Base-by-base conservation (phyloP, 2,113 vertebrate species). In the Leucosticte australis region DNA sequence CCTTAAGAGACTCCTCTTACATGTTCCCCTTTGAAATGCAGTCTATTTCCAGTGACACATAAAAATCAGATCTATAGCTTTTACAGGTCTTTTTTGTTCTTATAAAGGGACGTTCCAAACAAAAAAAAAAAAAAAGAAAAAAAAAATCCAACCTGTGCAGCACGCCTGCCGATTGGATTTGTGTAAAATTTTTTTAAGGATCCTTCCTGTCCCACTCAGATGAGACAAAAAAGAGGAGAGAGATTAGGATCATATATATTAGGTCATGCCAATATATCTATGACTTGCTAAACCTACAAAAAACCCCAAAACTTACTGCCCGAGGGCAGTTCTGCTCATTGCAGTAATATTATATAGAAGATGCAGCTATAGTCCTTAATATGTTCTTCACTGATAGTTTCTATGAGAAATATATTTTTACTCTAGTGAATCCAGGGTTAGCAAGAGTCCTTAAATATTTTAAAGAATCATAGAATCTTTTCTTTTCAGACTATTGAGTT, bases 111-210 rank as follows among this genome's bases (percentile, higher is more conserved):
- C 1, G 7, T 26, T 68, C 10, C 8, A 15, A 21, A 56, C 21
- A 56, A 21, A 56, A 27, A 33, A 27, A 56, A 21, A 28, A 33
- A 1, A 16, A 57, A n/a, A 42, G 12, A 56, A 21, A 22, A 33
- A 1, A 4, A 60, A 82, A 39, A 11, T 53, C 0, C 6, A 41
- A 44, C 39, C n/a, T 46, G 13, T 4, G 3, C 14, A 52, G 4
- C 22, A 42, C 33, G 5, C 13, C 15, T 74, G 11, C 24, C 44
- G 13, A 6, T 13, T 64, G 28, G 31, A 80, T 62, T 69, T 80
- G 2, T 22, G 6, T 41, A 73, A 71, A 69, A 52, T 47, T 14
- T 63, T 81, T 13, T 3, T 8, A 76, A 52, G 15, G 19, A 64
- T 57, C 15, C 31, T 89, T 79, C 7, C 14, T 75, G 3, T 86